Percentiles rank a stretch among this genome's conserved stretches.
phyloP scores from a whole-genome alignment of 2,888 invertebrate species.

The Leptopterna dolabrata region DNA sequence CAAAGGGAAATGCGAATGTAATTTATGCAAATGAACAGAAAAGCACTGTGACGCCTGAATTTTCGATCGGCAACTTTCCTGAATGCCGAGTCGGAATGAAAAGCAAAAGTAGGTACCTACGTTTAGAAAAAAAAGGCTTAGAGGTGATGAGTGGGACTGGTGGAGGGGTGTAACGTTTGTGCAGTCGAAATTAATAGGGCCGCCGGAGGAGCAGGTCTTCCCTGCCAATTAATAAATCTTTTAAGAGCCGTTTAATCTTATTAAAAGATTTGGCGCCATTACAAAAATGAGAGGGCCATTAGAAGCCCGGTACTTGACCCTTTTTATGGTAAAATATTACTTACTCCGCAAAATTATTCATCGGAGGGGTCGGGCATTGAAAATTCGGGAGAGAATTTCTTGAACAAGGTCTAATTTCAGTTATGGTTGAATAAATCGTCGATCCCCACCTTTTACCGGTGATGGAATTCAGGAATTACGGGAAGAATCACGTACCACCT shows the following conservation, averaged over 20 bases:
- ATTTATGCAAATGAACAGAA: conserved; percentile 21
- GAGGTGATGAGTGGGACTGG: not conserved
- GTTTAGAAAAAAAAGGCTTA: not conserved
- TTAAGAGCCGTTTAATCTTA: conserved; percentile 58
- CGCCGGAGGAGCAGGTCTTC: conserved; percentile 31
- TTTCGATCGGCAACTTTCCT: not conserved
- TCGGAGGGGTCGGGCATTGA: not conserved
- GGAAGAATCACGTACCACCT: no score
- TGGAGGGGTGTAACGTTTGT: not conserved
- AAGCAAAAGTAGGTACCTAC: not conserved
- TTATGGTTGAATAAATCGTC: not conserved
- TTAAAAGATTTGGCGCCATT: conserved; percentile 59
- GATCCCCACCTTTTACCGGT: no score
- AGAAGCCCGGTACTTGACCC: conserved; percentile 22
- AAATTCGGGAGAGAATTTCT: not conserved
- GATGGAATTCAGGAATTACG: no score
- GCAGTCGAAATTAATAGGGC: conserved; percentile 47
- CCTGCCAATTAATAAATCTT: conserved; percentile 60
- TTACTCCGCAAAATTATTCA: conserved; percentile 27
- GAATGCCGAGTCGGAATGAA: not conserved
- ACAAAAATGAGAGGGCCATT: conserved; percentile 56
- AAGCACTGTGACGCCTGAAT: not conserved
- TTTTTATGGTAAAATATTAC: conserved; percentile 28
- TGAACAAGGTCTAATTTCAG: not conserved
- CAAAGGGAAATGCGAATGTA: conserved; percentile 21